Base-by-base conservation (phyloP, 2,797 vertebrate genomes). In the Prunella strophiata region DNA sequence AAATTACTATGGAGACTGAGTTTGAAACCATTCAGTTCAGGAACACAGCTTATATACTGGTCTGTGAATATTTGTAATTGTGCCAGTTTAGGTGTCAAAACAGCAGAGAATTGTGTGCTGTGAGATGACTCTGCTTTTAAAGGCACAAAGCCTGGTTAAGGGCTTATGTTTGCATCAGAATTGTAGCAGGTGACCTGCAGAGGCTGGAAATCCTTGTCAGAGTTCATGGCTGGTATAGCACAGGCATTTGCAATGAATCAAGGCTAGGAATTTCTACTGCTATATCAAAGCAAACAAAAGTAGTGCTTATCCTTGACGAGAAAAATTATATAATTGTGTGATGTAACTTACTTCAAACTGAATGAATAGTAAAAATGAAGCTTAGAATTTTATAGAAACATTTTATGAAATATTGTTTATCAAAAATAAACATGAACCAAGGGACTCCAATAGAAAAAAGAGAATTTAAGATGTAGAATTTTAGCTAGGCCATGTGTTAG, bases 21-120 rank as follows among this genome's bases (percentile, higher is more conserved):
- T 84, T 71, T 84, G 78, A 75, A 94, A 66, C 75, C 32, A 32
- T 84, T 92, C 51, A 27, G 26, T 85, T 88, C 51, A 91, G 84
- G 47, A 94, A 48, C 27, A 43, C 7, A 13, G 54, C 9, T 80
- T 88, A 52, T 40, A 30, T 50, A 26, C 20, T 57, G 65, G 66
- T 47, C 59, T 59, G 52, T 52, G 72, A 81, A 89, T 67, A 34
- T 27, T 17, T 32, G 10, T 71, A 82, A 81, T 45, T n/a, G 34
- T 57, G 68, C 74, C 11, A 3, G 36, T 91, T 85, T 30, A 75
- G 75, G 52, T 55, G 25, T 65, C n/a, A 62, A 77, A 92, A 71
- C 61, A 66, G 50, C n/a, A 50, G 81, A 84, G 81, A 77, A 11
- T 52, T 87, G n/a, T 85, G 42, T 75, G 52, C 65, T 74, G 17